A percentile compares a stretch with the other conserved stretches of the same genome.
Evolutionary conservation across 2,113 vertebrate species (phyloP).

Genomic region (Rhinopomastus cyanomelas): DNA sequence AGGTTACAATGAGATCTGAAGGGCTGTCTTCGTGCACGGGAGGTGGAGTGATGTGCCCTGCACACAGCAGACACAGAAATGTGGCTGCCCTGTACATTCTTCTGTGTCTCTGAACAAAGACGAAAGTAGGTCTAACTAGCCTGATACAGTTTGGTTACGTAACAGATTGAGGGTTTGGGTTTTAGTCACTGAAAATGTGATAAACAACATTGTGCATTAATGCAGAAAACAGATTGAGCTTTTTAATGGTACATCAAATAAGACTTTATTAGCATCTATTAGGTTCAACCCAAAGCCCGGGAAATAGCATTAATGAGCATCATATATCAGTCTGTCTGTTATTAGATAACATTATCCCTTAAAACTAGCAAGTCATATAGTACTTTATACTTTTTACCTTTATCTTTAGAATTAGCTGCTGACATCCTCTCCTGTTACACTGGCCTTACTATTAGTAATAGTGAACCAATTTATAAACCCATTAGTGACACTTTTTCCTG

Average conservation of each 20-base stretch:
- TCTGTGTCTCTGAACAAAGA: slow-evolving; percentile 41
- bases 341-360: slow-evolving; percentile 82
- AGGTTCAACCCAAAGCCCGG: slow-evolving; percentile 81
- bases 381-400: slow-evolving; percentile 82
- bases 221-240: slow-evolving; percentile 82
- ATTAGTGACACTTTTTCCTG: slow-evolving; percentile 90
- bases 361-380: slow-evolving; percentile 81
- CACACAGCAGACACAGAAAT: not conserved
- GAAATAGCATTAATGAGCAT: slow-evolving; percentile 84
- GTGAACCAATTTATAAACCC: slow-evolving; percentile 91
- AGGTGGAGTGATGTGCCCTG: not conserved
- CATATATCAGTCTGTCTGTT: slow-evolving; percentile 85
- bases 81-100: slow-evolving; percentile 26
- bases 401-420: slow-evolving; percentile 82
- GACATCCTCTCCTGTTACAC: slow-evolving; percentile 81
- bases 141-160: slow-evolving; percentile 62
- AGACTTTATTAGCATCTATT: slow-evolving; percentile 87
- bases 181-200: slow-evolving; percentile 79
- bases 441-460: slow-evolving; percentile 88
- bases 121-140: slow-evolving; percentile 52
- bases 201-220: slow-evolving; percentile 79
- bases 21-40: not conserved
- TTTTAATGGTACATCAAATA: slow-evolving; percentile 87
- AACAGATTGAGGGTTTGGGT: slow-evolving; percentile 76
- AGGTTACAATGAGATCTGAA: not conserved